Base-by-base conservation (phyloP, 2,888 invertebrate species). In the Meandrusa payeni region DNA sequence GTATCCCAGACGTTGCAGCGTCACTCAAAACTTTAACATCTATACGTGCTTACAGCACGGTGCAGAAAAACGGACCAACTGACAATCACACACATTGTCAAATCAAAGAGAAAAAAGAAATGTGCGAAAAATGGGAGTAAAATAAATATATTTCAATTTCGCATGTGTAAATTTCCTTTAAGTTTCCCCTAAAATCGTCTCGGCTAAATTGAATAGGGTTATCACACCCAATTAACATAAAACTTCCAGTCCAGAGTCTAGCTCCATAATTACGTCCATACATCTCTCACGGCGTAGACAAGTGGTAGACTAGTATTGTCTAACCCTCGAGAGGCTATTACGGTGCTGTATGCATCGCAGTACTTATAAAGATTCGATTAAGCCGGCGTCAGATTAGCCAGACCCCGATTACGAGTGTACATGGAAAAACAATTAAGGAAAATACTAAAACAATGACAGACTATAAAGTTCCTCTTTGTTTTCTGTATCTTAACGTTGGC, bases 401-500 rank as follows among this genome's bases (percentile, higher is more conserved):
- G 52, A 67, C 72, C 75, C 78, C 60, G 76, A 75, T 79, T 70
- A 76, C 64, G 69, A 68, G 58, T 64, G 67, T 73, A 83, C 83
- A 85, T 70, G 81, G 85, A 83, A 85, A 85, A 85, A 85, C 85
- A 85, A 85, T 85, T 83, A 83, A 71, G 69, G 74, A 71, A 76
- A 75, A 76, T 74, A 69, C 72, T 75, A 64, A 71, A 76, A 81
- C 82, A 81, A 83, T 81, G 81, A 79, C 69, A 64, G 64, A 71
- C 67, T 76, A 69, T 78, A 79, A 78, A 81, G 74, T 82, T 77
- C 46, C 73, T 67, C 75, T 77, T 80, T 81, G 82, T 79, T 71
- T 72, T 59, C 68, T 68, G 69, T 80, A 76, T 81, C 81, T 80
- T 78, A 72, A 63, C 61, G 60, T 17, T 48, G 60, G 70, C 64